These are phyloP conservation scores for Polypedilum pembai DNA, from an alignment of 1,140 invertebrate genomes.

Conservation along the genomic window DNA sequence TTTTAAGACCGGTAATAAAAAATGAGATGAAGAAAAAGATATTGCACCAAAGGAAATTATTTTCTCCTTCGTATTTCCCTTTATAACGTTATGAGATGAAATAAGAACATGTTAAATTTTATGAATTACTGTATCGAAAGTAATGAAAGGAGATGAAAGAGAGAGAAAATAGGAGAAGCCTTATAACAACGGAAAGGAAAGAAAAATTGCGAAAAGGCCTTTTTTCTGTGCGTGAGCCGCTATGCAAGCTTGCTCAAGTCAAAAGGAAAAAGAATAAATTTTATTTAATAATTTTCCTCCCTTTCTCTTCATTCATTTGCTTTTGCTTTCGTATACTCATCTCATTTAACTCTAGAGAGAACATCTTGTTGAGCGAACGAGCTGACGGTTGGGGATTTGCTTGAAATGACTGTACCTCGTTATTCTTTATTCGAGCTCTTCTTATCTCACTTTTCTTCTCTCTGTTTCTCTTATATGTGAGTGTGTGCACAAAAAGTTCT, in stretches of 20 bases:
- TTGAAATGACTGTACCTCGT: conserved; percentile 16
- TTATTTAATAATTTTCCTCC: background rate
- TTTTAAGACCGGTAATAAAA: too few species aligned
- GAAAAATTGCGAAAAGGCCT: background rate
- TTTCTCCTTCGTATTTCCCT: background rate
- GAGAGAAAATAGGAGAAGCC: too few species aligned
- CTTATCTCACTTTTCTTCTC: background rate
- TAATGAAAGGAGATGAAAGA: conserved; percentile 1
- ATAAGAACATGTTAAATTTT: conserved; percentile 19
- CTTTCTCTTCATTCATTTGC: background rate
- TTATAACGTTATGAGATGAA: background rate
- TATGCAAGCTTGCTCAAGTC: background rate
- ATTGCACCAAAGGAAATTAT: conserved; percentile 2
- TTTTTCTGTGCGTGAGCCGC: background rate
- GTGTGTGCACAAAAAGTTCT: background rate
- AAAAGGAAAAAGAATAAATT: background rate
- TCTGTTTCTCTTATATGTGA: background rate
- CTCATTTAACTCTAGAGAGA: too few species aligned
- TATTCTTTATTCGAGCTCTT: background rate
- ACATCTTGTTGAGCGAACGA: background rate
- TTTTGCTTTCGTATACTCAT: background rate
- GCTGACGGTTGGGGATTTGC: background rate
- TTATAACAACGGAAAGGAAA: too few species aligned
- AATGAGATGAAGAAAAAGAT: background rate
- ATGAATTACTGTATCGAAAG: conserved; percentile 12